A percentile compares a stretch with the other conserved stretches of the same genome.
Conservation (phyloP, 2,113 vertebrate genomes). For the Gavialis gangeticus region DNA sequence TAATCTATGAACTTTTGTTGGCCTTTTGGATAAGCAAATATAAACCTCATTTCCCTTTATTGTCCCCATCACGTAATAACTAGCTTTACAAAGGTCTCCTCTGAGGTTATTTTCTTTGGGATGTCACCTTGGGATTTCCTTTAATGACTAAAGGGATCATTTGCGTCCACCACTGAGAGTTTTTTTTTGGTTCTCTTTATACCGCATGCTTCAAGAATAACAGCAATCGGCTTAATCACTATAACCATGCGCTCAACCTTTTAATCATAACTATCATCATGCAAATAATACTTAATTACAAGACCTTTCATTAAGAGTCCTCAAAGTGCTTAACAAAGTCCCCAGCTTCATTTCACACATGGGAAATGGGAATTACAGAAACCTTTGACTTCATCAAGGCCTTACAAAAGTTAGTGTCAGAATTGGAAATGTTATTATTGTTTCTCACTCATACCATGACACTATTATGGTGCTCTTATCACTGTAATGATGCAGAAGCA, state of each 20-base stretch:
- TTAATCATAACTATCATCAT: background rate
- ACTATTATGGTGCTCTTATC: background rate
- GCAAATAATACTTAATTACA: background rate
- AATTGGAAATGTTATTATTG: background rate
- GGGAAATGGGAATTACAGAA: background rate
- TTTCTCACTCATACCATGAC: background rate
- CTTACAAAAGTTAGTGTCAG: background rate
- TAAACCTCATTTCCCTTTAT: constrained; percentile 77
- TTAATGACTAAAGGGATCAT: constrained; percentile 24
- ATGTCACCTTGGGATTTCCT: constrained; percentile 73
- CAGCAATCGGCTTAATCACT: background rate
- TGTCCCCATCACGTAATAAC: constrained; percentile 62
- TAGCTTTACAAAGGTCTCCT: constrained; percentile 59
- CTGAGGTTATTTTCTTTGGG: constrained; percentile 44
- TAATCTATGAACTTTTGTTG: constrained; percentile 73
- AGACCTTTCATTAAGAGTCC: background rate
- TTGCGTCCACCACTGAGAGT: background rate
- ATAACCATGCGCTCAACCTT: background rate
- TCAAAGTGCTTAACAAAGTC: fast-evolving
- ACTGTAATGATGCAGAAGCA: background rate
- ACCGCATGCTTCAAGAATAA: background rate
- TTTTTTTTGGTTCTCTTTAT: background rate
- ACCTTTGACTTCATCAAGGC: background rate
- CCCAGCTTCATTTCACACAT: background rate
- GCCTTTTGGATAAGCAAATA: constrained; percentile 63